Conservation (phyloP, 1,140 invertebrate species). For the Drosophila triauraria region DNA sequence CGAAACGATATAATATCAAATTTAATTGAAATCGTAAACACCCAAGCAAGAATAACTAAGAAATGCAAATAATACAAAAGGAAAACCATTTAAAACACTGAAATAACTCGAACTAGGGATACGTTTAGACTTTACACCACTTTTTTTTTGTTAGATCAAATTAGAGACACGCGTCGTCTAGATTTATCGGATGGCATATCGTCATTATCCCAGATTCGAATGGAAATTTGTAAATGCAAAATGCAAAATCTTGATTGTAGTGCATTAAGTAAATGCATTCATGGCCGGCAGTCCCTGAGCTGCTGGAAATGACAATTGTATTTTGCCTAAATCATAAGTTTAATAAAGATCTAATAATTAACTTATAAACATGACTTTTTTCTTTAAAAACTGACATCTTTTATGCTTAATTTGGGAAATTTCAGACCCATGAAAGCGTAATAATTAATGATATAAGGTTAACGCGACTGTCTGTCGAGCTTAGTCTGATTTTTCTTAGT, state of each 20-base stretch:
- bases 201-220: conserved; percentile 11
- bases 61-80: background rate
- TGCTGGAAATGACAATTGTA: conserved; percentile 53
- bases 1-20: conserved; percentile 12
- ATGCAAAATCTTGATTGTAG: conserved; percentile 26
- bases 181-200: conserved; percentile 14
- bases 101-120: conserved; percentile 9
- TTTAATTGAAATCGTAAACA: conserved; percentile 7
- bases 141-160: conserved; percentile 52
- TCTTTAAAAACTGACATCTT: too few species aligned
- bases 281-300: conserved; percentile 36
- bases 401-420: too few species aligned
- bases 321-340: conserved; percentile 69
- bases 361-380: conserved; percentile 18
- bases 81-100: background rate
- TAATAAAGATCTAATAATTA: conserved; percentile 75
- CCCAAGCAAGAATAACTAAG: background rate
- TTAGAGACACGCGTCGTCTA: conserved; percentile 27
- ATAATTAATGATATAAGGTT: too few species aligned
- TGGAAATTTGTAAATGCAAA: conserved; percentile 52
- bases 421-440: too few species aligned
- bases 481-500: too few species aligned
- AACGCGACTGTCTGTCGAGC: too few species aligned
- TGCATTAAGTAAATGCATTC: background rate
- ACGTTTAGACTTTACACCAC: conserved; percentile 30